Conservation (phyloP, 2,113 vertebrate species). For the Platysternon megacephalum region DNA sequence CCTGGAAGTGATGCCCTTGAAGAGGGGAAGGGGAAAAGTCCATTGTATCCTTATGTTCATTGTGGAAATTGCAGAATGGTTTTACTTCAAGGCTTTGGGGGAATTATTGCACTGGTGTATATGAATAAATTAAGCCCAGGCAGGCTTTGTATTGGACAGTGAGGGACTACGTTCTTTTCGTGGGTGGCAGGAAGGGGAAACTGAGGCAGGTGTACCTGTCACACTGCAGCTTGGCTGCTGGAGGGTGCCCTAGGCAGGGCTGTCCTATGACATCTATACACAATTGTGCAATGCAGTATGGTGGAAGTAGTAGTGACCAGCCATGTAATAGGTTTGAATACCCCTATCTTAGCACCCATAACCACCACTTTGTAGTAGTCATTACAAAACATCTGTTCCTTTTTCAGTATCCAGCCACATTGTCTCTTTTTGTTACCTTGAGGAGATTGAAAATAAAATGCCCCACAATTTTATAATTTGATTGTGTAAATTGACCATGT, state of each 20-base stretch:
- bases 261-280: neutral
- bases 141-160: neutral
- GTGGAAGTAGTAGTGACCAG: neutral
- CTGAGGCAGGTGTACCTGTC: neutral
- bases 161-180: neutral
- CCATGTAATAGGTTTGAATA: neutral
- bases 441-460: neutral
- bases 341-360: neutral
- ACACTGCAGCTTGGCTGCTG: neutral
- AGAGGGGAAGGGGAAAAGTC: neutral
- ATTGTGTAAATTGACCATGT: neutral
- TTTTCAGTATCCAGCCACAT: neutral
- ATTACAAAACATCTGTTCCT: neutral
- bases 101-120: neutral
- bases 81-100: neutral
- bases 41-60: neutral
- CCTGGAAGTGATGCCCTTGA: neutral
- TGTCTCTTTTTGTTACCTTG: neutral
- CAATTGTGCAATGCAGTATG: neutral
- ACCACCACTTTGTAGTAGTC: neutral
- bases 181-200: too few species aligned
- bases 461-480: neutral
- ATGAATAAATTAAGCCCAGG: neutral
- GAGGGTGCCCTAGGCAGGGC: neutral
- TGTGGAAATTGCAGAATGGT: neutral